These are phyloP conservation scores for Pachyramphus minor DNA, from an alignment of 2,113 vertebrate species.

Conservation along the genomic window DNA sequence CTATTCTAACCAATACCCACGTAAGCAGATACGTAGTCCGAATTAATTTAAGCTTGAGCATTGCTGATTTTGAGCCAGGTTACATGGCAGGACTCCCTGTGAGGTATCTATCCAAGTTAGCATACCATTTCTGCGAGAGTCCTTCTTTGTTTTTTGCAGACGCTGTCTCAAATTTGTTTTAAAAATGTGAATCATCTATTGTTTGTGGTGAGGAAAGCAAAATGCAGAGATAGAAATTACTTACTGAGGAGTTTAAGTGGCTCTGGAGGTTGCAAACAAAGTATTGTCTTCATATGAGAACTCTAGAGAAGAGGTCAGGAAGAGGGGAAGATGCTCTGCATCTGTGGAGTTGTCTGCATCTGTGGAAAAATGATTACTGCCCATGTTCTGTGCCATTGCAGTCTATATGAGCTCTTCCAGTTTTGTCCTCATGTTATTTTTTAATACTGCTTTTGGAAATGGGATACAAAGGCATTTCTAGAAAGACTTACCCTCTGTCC, in stretches of 20 bases:
- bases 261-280: not conserved
- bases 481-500: not conserved
- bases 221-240: not conserved
- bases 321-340: not conserved
- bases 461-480: not conserved
- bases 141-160: constrained; percentile 13
- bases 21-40: not conserved
- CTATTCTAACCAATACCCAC: not conserved
- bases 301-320: not conserved
- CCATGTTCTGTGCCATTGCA: not conserved
- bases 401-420: not conserved
- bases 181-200: constrained; percentile 18
- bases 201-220: constrained; percentile 1
- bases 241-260: not conserved
- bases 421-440: not conserved
- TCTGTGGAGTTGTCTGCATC: not conserved
- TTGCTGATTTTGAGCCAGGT: constrained; percentile 29
- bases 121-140: not conserved
- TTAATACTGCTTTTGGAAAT: not conserved
- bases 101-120: constrained; percentile 24
- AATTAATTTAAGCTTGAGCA: not conserved
- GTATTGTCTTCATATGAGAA: not conserved
- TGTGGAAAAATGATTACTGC: not conserved
- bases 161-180: not conserved
- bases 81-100: not conserved